These are phyloP conservation scores for Tanypteryx hageni DNA, from an alignment of 2,888 invertebrate genomes.

Conservation along the genomic window DNA sequence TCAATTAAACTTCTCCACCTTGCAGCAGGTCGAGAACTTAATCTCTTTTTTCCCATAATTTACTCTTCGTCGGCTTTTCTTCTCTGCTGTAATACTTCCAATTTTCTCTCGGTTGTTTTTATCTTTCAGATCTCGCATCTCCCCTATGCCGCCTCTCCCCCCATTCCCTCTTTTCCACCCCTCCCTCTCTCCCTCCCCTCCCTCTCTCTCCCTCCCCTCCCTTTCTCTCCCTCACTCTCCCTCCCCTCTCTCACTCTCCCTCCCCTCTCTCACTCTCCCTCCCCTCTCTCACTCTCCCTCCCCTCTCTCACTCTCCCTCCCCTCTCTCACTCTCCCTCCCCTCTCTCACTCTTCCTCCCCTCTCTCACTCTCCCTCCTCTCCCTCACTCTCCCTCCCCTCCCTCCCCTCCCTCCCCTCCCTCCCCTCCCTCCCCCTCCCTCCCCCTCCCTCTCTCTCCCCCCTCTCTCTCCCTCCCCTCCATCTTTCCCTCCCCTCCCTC, in stretches of 20 bases:
- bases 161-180: not conserved
- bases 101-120: too few species aligned
- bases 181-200: not conserved
- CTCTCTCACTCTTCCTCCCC: not conserved
- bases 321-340: not conserved
- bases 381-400: not conserved
- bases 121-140: too few species aligned
- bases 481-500: not conserved
- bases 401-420: not conserved
- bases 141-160: not conserved
- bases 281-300: not conserved
- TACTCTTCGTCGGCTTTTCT: not conserved
- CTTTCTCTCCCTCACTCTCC: not conserved
- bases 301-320: too few species aligned
- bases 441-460: too few species aligned
- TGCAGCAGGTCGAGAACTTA: not conserved
- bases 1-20: not conserved
- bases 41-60: constrained; percentile 27
- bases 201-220: not conserved
- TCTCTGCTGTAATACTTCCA: not conserved
- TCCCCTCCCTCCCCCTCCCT: too few species aligned
- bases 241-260: not conserved
- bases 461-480: not conserved
- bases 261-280: not conserved
- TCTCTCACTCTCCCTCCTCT: not conserved